A percentile compares a stretch with the other conserved stretches of the same genome.
Evolutionary conservation across 2,888 invertebrate species (phyloP).

Genomic region (Aphidius colemani): DNA sequence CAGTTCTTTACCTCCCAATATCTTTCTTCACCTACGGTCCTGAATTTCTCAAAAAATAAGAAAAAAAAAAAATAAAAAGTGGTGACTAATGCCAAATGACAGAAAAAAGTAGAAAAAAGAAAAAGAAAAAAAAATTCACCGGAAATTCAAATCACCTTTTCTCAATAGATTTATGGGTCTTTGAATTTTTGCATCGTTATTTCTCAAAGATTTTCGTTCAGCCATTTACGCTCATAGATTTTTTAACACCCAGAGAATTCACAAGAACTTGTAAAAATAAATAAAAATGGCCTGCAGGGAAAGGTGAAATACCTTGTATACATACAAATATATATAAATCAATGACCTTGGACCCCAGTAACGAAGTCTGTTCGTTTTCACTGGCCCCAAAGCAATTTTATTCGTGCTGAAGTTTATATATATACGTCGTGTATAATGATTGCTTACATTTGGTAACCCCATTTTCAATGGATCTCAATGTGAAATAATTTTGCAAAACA

Average conservation of each 20-base stretch:
- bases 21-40: too few species aligned
- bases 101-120: too few species aligned
- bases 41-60: too few species aligned
- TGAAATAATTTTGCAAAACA: background rate
- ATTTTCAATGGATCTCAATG: constrained; percentile 9
- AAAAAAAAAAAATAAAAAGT: too few species aligned
- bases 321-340: constrained; percentile 8
- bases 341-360: constrained; percentile 28
- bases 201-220: background rate
- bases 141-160: background rate
- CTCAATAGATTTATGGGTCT: background rate
- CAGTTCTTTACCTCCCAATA: background rate
- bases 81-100: too few species aligned
- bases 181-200: too few species aligned
- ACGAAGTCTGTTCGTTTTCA: constrained; percentile 27
- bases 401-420: background rate
- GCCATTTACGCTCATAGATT: background rate
- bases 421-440: background rate
- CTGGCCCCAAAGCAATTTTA: constrained; percentile 25
- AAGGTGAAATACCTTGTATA: background rate
- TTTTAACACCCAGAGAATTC: constrained; percentile 3
- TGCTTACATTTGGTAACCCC: constrained; percentile 15
- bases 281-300: constrained; percentile 4
- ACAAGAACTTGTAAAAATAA: background rate
- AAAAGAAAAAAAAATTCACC: too few species aligned